Evolutionary conservation across 2,888 invertebrate genomes (phyloP).

Genomic region (Melanostoma mellinum): DNA sequence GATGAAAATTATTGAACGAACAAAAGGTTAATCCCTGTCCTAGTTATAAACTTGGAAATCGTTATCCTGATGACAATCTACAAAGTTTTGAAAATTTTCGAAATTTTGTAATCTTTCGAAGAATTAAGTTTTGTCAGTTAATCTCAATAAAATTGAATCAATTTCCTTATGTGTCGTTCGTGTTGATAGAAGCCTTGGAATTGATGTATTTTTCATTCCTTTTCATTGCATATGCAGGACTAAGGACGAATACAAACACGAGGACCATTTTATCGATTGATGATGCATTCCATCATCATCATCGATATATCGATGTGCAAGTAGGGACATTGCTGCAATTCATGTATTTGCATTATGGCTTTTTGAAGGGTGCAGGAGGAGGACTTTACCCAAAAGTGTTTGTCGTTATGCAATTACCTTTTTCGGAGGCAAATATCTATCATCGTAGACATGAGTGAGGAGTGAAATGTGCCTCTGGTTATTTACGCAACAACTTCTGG

Average conservation of each 20-base stretch:
- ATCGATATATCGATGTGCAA: neutral
- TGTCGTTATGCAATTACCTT: constrained; percentile 53
- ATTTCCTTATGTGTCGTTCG: constrained; percentile 5
- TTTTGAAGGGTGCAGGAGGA: constrained; percentile 39
- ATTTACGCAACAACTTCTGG: neutral
- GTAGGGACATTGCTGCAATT: neutral
- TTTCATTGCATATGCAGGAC: neutral
- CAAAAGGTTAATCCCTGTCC: constrained; percentile 17
- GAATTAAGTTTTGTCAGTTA: constrained; percentile 49
- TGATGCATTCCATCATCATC: constrained; percentile 34
- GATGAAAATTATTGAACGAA: neutral
- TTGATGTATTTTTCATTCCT: neutral
- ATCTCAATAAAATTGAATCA: constrained; percentile 53
- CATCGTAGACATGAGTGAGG: constrained; percentile 9
- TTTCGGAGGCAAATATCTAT: constrained; percentile 36
- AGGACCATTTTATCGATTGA: constrained; percentile 28
- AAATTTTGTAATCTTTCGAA: constrained; percentile 23
- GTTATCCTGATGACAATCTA: constrained; percentile 19
- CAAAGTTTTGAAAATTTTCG: constrained; percentile 27
- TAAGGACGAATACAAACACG: neutral
- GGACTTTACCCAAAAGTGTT: constrained; percentile 52
- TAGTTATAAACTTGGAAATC: neutral
- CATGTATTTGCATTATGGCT: constrained; percentile 45
- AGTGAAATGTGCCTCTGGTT: constrained; percentile 16
- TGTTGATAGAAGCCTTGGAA: neutral